Conservation (phyloP, 1,140 invertebrate genomes). For the Zelostemma sp. region DNA sequence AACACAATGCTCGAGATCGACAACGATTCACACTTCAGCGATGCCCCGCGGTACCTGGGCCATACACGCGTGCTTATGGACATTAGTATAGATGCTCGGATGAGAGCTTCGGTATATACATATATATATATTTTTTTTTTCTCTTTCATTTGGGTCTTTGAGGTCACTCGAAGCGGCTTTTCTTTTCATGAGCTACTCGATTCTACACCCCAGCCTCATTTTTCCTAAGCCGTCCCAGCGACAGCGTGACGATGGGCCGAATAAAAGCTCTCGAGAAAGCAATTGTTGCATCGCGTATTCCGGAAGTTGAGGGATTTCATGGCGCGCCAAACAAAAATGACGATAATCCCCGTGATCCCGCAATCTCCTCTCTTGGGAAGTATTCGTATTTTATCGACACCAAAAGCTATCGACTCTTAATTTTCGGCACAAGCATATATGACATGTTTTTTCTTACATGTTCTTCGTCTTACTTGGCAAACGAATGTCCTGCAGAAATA, state of each 20-base stretch:
- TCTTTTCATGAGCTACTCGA: constrained; percentile 9
- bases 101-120: too few species aligned
- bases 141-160: too few species aligned
- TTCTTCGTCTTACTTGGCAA: too few species aligned
- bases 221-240: constrained; percentile 9
- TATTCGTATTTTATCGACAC: too few species aligned
- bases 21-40: constrained; percentile 47
- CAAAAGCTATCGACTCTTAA: too few species aligned
- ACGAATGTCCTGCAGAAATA: too few species aligned
- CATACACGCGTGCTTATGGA: constrained; percentile 44
- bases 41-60: constrained; percentile 39
- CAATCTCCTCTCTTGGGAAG: too few species aligned
- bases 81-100: constrained; percentile 42
- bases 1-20: constrained; percentile 45
- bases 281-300: constrained; percentile 33
- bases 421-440: too few species aligned
- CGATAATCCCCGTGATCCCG: too few species aligned
- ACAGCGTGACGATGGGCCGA: constrained; percentile 12
- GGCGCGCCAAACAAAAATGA: constrained; percentile 37
- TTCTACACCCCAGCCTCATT: constrained; percentile 21
- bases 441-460: too few species aligned
- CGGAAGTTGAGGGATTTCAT: constrained; percentile 40
- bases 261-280: constrained; percentile 20
- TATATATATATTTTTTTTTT: too few species aligned
- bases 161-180: constrained; percentile 26